phyloP scores from a whole-genome alignment of 1,140 invertebrate genomes.

The Nephotettix cincticeps region DNA sequence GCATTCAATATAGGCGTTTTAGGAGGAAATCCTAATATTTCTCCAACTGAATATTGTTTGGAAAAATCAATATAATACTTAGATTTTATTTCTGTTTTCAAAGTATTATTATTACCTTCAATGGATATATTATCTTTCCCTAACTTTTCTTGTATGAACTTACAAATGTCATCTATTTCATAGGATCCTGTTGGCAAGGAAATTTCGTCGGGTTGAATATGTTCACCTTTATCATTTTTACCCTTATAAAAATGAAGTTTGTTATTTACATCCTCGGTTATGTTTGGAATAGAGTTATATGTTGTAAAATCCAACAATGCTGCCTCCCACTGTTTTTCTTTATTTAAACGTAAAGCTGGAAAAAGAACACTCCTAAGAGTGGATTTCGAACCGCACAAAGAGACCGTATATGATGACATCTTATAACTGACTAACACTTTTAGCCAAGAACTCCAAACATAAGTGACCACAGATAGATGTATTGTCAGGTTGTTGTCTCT shows the following conservation, averaged over 20 bases:
- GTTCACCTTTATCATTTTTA: background rate
- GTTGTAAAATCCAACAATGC: background rate
- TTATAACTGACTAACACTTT: background rate
- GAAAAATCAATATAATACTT: background rate
- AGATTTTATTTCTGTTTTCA: slow-evolving; percentile 13
- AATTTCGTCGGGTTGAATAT: background rate
- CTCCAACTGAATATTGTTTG: background rate
- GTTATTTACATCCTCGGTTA: background rate
- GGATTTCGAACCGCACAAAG: background rate
- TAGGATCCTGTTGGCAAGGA: slow-evolving; percentile 20
- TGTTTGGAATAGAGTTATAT: slow-evolving; percentile 23
- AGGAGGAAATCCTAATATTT: background rate
- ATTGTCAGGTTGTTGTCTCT: slow-evolving; percentile 8
- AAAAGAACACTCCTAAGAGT: slow-evolving; percentile 2
- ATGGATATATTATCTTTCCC: background rate
- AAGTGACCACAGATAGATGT: slow-evolving; percentile 21
- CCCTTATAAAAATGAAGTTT: background rate
- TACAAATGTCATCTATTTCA: background rate
- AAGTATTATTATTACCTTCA: background rate
- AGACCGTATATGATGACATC: background rate
- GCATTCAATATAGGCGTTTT: background rate
- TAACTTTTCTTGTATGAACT: background rate
- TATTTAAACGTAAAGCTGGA: background rate
- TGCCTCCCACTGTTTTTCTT: background rate
- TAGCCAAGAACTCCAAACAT: background rate